Evolutionary conservation across 2,113 vertebrate species (phyloP).

Genomic region (Gavialis gangeticus): DNA sequence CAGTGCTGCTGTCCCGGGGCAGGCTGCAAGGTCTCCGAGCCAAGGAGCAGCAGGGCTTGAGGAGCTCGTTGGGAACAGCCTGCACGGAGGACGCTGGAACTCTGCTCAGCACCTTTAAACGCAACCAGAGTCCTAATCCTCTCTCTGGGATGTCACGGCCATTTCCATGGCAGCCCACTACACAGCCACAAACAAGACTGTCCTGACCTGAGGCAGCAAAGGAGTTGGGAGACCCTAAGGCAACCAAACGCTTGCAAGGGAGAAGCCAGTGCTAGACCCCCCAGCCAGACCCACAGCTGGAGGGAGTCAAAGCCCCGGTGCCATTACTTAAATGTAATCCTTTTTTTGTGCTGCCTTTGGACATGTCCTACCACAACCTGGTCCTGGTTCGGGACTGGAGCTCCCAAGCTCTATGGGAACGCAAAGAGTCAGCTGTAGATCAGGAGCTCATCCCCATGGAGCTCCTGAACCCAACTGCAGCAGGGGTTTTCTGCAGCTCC

Average conservation of each 20-base stretch:
- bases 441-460: neutral
- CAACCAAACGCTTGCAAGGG: fast-evolving
- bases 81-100: neutral
- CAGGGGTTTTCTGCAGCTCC: neutral
- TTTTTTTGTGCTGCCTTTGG: neutral
- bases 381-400: neutral
- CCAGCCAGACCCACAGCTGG: neutral
- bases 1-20: neutral
- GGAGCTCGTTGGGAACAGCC: neutral
- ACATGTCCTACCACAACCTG: neutral
- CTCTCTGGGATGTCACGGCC: neutral
- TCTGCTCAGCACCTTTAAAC: fast-evolving
- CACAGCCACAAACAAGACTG: neutral
- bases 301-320: neutral
- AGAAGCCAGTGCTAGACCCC: neutral
- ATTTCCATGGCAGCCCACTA: neutral
- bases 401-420: too few species aligned
- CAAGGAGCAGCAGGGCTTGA: neutral
- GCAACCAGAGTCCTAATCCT: neutral
- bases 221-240: neutral
- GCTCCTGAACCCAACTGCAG: neutral
- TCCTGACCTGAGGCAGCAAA: neutral
- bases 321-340: neutral
- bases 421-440: neutral
- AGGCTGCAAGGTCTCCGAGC: neutral